Evolutionary conservation across 2,113 vertebrate species (phyloP), one percentile per base, ranked within the genome.

Genomic region (Neolamprologus brichardi): DNA sequence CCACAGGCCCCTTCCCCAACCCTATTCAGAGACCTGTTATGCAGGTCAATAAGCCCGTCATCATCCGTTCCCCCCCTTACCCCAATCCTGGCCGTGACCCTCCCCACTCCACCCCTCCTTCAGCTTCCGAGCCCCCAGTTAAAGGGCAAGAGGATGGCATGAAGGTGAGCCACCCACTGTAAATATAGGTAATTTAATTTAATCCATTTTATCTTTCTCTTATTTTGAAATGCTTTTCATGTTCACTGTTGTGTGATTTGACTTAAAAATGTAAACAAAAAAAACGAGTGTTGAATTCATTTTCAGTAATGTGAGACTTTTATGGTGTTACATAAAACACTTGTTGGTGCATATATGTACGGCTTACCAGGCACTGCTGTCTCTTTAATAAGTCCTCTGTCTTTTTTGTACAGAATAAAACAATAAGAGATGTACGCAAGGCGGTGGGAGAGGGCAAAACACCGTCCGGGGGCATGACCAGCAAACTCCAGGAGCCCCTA

Each of bases 81-180:
- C 94, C 95, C 41, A 95, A 92, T 60, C 95, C 95, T 1, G 91
- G 93, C 64, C 95, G 96, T 2, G 96, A 97, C 83, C 95, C 89
- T 10, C 14, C 95, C 84, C 96, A 96, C 88, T 89, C 94, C 56
- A 90, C 88, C 84, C 96, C 95, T 88, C 95, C 96, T 92, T 95
- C 94, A 39, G 95, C 91, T 94, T 94, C 95, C 7, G 96, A 96
- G 89, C 89, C 94, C 92, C 79, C 89, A 34, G 82, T 94, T 70
- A 97, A 97, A 92, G 96, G 95, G 89, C 91, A 95, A 80, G 97
- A 97, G 95, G 97, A 97, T 93, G 96, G 96, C 94, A 95, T 96
- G 96, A 97, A 97, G 97, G 96, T 97, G 96, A 97, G 96, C 96
- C 96, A 96, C 94, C 96, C 95, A 92, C 96, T 96, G 91, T 97